phyloP scores from a whole-genome alignment of 2,888 invertebrate species.

The Tipula vernalis region DNA sequence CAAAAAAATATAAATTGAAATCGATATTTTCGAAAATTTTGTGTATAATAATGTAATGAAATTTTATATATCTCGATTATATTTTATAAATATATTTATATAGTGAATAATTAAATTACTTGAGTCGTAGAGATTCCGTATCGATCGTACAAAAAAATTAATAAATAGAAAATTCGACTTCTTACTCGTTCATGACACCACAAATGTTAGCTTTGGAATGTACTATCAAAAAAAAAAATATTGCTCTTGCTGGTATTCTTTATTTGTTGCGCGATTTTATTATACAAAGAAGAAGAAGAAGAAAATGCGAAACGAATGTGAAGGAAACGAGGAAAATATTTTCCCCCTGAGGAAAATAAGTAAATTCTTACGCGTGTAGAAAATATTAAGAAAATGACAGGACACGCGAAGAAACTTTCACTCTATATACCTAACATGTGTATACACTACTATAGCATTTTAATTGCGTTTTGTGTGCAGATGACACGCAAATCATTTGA shows the following conservation, averaged over 20 bases:
- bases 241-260: background rate
- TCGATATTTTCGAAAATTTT: no score
- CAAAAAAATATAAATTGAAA: background rate
- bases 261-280: background rate
- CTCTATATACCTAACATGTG: background rate
- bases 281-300: background rate
- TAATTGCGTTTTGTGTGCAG: background rate
- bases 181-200: background rate
- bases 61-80: no score
- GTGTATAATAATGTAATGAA: no score
- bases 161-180: background rate
- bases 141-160: background rate
- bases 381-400: background rate
- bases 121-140: background rate
- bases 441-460: background rate
- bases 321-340: background rate
- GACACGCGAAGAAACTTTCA: background rate
- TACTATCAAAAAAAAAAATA: background rate
- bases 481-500: background rate
- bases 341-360: background rate
- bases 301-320: background rate
- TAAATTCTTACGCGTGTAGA: background rate
- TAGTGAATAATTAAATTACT: background rate
- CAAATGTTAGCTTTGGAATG: background rate
- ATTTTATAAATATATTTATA: background rate